Evolutionary conservation across 30 jellyfish, hydroid and myxozoan genomes (phyloP).

Genomic region (Turritopsis dohrnii): DNA sequence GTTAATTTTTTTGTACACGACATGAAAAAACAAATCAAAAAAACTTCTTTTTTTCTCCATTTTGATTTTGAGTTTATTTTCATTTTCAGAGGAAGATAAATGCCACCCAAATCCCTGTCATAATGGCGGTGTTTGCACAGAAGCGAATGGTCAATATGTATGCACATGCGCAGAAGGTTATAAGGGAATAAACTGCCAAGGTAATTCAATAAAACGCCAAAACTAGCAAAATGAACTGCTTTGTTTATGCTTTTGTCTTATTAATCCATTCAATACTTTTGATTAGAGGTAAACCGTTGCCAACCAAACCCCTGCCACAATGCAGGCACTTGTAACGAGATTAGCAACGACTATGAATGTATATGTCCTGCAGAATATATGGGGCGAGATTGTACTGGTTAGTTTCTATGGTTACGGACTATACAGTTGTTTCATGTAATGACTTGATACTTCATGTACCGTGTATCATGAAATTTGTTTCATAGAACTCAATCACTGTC

Average conservation of each 20-base stretch:
- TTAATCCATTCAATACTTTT: neutral
- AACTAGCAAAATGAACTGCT: neutral
- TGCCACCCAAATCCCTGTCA: conserved; percentile 96
- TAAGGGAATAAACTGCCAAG: conserved; percentile 92
- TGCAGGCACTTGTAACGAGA: conserved; percentile 79
- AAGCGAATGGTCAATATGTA: conserved; percentile 84
- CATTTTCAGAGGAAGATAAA: conserved; percentile 77
- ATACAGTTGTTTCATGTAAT: neutral
- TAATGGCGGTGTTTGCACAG: conserved; percentile 87
- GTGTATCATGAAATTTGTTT: neutral
- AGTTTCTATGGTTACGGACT: neutral
- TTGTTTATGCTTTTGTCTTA: neutral
- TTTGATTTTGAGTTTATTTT: neutral
- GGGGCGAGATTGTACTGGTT: conserved; percentile 83
- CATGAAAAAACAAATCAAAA: no score
- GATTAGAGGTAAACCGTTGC: conserved; percentile 77
- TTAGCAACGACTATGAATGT: conserved; percentile 80
- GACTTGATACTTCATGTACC: neutral
- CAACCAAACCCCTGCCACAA: conserved; percentile 93
- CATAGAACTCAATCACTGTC: conserved; percentile 80
- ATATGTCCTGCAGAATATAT: conserved; percentile 74
- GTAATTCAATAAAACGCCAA: conserved; percentile 29
- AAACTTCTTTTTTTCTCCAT: neutral
- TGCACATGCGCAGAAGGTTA: conserved; percentile 96
- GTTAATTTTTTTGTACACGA: neutral